phyloP scores from a whole-genome alignment of 2,888 invertebrate species.

The Dorcus hopei region DNA sequence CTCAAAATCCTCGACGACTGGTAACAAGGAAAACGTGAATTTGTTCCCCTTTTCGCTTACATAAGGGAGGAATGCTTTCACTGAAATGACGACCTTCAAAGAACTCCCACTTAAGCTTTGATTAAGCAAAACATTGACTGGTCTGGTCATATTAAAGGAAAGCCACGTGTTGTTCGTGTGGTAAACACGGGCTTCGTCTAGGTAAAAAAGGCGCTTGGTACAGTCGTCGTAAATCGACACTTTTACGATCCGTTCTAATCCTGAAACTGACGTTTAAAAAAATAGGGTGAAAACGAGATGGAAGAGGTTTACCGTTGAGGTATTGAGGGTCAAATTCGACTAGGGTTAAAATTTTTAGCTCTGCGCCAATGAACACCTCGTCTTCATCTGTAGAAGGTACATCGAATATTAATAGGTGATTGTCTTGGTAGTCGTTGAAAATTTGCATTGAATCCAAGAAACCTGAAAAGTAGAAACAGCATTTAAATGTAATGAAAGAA shows the following conservation, averaged over 20 bases:
- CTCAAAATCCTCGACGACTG: constrained; percentile 37
- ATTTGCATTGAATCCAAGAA: constrained; percentile 10
- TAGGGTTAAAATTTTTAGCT: constrained; percentile 44
- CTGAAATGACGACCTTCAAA: constrained; percentile 39
- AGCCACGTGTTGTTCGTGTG: constrained; percentile 46
- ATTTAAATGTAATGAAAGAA: too few relatives aligned
- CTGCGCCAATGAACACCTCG: constrained; percentile 42
- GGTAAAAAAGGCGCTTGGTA: constrained; percentile 28
- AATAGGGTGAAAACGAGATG: not conserved
- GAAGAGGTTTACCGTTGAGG: constrained; percentile 1
- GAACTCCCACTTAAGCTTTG: constrained; percentile 14
- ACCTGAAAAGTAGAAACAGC: not conserved
- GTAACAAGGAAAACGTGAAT: constrained; percentile 42
- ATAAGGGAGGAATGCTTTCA: constrained; percentile 33
- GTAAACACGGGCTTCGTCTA: constrained; percentile 37
- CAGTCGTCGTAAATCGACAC: constrained; percentile 38
- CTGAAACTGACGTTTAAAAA: constrained; percentile 18
- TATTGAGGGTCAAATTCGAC: constrained; percentile 32
- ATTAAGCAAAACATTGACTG: constrained; percentile 27
- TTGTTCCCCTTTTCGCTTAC: constrained; percentile 17
- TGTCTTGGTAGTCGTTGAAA: constrained; percentile 27
- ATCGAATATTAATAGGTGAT: constrained; percentile 43
- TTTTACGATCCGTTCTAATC: constrained; percentile 35
- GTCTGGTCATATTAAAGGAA: constrained; percentile 41
- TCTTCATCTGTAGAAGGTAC: constrained; percentile 39